Percentiles rank a stretch among this genome's conserved stretches.
These are phyloP conservation scores for Balanococcus diminutus DNA, from an alignment of 2,888 invertebrate species.

Conservation along the genomic window DNA sequence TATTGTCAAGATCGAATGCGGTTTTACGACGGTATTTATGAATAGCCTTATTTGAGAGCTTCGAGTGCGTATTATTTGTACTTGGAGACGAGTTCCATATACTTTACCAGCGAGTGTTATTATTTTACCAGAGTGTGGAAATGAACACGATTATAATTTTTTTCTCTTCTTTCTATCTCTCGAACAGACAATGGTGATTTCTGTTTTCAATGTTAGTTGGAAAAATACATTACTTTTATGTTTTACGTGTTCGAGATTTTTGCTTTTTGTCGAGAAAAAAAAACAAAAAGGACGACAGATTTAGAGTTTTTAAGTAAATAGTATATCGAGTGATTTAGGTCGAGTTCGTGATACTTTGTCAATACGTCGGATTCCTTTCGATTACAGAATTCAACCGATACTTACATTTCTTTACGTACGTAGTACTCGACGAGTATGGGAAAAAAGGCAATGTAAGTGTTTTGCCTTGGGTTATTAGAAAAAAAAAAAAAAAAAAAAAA, in stretches of 20 bases:
- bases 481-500: too few species aligned
- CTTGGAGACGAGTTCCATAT: background rate
- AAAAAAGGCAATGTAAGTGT: background rate
- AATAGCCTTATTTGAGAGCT: background rate
- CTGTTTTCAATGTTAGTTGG: background rate
- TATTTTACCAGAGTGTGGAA: constrained; percentile 13
- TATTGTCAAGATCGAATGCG: background rate
- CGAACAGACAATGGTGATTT: background rate
- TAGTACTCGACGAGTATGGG: background rate
- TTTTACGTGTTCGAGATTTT: constrained; percentile 14
- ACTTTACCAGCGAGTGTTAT: background rate
- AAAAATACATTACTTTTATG: constrained; percentile 23
- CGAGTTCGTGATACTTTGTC: constrained; percentile 9
- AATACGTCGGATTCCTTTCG: background rate
- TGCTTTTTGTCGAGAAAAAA: background rate
- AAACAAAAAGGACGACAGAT: background rate
- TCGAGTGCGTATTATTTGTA: constrained; percentile 22
- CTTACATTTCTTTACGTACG: background rate
- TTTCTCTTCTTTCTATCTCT: background rate
- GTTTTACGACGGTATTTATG: background rate
- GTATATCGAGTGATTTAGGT: background rate
- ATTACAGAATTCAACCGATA: background rate
- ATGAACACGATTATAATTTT: constrained; percentile 17
- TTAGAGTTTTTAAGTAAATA: constrained; percentile 25
- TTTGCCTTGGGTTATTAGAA: background rate